A percentile compares a stretch with the other conserved stretches of the same genome.
phyloP scores from a whole-genome alignment of 2,888 invertebrate genomes.

The Xylota segnis region DNA sequence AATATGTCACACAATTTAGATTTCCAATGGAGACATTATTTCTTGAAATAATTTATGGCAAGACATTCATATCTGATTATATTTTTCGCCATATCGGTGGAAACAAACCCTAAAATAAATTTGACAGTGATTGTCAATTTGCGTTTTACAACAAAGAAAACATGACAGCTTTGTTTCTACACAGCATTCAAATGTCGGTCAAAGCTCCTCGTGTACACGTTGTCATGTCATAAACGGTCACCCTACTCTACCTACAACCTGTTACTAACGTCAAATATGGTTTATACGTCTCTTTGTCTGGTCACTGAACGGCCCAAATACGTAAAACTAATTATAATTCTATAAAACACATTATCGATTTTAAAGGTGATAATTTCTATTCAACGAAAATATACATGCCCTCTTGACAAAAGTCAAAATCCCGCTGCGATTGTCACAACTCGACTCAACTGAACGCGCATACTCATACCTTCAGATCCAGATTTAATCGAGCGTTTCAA shows the following conservation, averaged over 20 bases:
- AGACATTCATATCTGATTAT: too few relatives aligned
- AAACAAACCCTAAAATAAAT: too few relatives aligned
- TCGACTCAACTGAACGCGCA: not conserved
- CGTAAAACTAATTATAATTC: not conserved
- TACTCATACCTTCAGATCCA: not conserved
- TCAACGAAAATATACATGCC: not conserved
- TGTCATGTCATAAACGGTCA: not conserved
- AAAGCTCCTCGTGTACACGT: not conserved
- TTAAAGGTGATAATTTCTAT: constrained; percentile 10
- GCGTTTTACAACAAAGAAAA: too few relatives aligned
- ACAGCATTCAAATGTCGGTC: too few relatives aligned
- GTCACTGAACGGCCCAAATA: not conserved
- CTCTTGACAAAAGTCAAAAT: not conserved
- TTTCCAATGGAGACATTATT: too few relatives aligned
- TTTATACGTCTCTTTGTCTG: not conserved
- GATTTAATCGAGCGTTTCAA: not conserved
- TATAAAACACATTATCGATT: constrained; percentile 6
- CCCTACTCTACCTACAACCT: not conserved
- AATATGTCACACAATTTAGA: too few relatives aligned
- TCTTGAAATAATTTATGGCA: too few relatives aligned
- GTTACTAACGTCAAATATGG: not conserved
- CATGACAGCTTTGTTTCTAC: too few relatives aligned
- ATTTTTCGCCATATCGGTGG: too few relatives aligned
- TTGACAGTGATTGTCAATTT: too few relatives aligned
- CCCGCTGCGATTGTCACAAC: not conserved